These are phyloP conservation scores for Clistopyga incitator DNA, from an alignment of 2,888 invertebrate genomes.

Conservation along the genomic window DNA sequence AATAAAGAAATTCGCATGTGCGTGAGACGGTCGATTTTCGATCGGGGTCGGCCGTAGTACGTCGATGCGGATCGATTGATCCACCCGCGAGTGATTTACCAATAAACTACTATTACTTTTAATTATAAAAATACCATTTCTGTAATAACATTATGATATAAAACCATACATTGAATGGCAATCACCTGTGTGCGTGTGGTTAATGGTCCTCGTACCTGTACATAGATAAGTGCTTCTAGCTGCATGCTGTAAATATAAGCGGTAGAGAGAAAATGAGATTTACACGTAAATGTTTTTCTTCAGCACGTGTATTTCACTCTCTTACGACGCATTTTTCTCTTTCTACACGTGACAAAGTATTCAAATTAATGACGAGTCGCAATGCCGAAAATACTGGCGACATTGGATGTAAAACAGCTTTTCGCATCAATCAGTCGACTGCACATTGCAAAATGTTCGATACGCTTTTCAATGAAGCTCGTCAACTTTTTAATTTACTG, in stretches of 20 bases:
- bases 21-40: constrained; percentile 73
- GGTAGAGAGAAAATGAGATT: constrained; percentile 23
- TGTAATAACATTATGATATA: constrained; percentile 86
- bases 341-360: constrained; percentile 40
- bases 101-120: constrained; percentile 87
- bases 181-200: constrained; percentile 57
- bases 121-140: constrained; percentile 88
- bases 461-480: constrained; percentile 5
- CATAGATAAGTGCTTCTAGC: constrained; percentile 27
- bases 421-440: constrained; percentile 23
- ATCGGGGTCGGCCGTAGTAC: constrained; percentile 56
- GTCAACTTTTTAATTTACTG: neutral
- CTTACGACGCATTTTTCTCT: constrained; percentile 13
- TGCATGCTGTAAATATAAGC: constrained; percentile 21
- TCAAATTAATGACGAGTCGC: constrained; percentile 44
- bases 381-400: constrained; percentile 7
- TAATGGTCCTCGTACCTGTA: constrained; percentile 44
- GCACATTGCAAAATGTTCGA: constrained; percentile 31
- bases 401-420: constrained; percentile 25
- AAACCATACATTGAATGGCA: constrained; percentile 84
- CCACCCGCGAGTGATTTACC: constrained; percentile 83
- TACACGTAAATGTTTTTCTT: constrained; percentile 37
- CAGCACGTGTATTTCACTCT: constrained; percentile 36
- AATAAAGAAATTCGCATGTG: constrained; percentile 73
- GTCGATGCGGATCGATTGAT: constrained; percentile 75